These are phyloP conservation scores for Rhaphigaster nebulosa DNA, from an alignment of 2,888 invertebrate species.

Conservation along the genomic window DNA sequence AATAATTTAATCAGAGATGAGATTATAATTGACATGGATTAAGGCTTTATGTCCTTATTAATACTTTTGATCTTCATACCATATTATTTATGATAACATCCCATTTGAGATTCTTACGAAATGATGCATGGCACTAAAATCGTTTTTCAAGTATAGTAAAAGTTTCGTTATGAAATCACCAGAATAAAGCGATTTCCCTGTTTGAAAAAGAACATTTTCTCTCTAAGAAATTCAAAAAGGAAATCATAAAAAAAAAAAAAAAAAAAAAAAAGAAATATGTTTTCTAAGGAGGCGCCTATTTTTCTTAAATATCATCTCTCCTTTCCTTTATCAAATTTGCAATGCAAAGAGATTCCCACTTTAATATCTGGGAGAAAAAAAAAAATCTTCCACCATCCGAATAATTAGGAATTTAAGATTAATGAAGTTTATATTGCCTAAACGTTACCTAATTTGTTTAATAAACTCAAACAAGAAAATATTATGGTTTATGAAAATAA, in stretches of 20 bases:
- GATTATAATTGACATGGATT: no score
- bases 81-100: no score
- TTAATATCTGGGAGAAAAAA: neutral
- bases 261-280: neutral
- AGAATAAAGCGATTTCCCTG: neutral
- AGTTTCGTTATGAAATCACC: neutral
- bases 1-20: neutral
- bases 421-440: slow-evolving; percentile 5
- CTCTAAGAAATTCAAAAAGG: neutral
- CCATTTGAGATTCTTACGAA: neutral
- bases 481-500: neutral
- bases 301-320: slow-evolving; percentile 2
- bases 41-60: no score
- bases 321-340: slow-evolving; percentile 15
- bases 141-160: neutral
- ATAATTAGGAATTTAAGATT: slow-evolving; percentile 28
- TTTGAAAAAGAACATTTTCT: neutral
- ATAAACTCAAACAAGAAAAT: neutral
- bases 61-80: neutral
- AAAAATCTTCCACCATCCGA: neutral
- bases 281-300: neutral
- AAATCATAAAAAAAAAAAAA: neutral
- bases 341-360: slow-evolving; percentile 20
- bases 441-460: neutral
- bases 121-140: neutral